These are phyloP conservation scores for Loris lydekkerianus DNA, from an alignment of 2,797 vertebrate species.

Conservation along the genomic window DNA sequence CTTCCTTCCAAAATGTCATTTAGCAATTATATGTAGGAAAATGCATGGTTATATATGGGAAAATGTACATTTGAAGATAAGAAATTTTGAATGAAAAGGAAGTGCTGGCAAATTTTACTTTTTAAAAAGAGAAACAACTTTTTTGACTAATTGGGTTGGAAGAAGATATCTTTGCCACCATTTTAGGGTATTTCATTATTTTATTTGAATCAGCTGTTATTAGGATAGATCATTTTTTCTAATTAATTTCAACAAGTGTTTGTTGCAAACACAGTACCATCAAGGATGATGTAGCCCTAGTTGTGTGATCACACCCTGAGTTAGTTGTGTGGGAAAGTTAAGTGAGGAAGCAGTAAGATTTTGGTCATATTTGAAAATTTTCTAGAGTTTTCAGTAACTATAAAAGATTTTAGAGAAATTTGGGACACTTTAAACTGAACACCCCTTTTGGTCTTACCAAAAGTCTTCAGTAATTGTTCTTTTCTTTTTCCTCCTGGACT, in stretches of 20 bases:
- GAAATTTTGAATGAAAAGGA: constrained; percentile 37
- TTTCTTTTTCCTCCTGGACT: constrained; percentile 96
- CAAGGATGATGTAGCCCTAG: neutral
- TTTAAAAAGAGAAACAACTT: neutral
- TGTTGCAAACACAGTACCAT: neutral
- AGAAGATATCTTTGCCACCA: neutral
- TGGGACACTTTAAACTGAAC: constrained; percentile 86
- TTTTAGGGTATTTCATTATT: constrained; percentile 51
- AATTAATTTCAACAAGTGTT: constrained; percentile 20
- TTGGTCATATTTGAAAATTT: constrained; percentile 37
- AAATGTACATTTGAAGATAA: neutral
- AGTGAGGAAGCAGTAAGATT: neutral
- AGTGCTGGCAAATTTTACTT: neutral
- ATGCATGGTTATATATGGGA: neutral
- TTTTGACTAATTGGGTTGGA: constrained; percentile 22
- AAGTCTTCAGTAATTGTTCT: constrained; percentile 92
- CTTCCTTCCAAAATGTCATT: constrained; percentile 60
- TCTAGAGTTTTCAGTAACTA: constrained; percentile 72
- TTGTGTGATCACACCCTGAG: neutral
- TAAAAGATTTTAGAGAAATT: constrained; percentile 74
- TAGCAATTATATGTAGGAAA: constrained; percentile 46
- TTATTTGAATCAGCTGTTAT: constrained; percentile 11
- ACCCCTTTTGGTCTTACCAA: constrained; percentile 85
- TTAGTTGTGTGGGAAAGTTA: constrained; percentile 37
- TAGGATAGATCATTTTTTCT: neutral